Evolutionary conservation across 1,140 invertebrate genomes (phyloP), one percentile per base, ranked within the genome.

Genomic region (Lordiphosa collinella): DNA sequence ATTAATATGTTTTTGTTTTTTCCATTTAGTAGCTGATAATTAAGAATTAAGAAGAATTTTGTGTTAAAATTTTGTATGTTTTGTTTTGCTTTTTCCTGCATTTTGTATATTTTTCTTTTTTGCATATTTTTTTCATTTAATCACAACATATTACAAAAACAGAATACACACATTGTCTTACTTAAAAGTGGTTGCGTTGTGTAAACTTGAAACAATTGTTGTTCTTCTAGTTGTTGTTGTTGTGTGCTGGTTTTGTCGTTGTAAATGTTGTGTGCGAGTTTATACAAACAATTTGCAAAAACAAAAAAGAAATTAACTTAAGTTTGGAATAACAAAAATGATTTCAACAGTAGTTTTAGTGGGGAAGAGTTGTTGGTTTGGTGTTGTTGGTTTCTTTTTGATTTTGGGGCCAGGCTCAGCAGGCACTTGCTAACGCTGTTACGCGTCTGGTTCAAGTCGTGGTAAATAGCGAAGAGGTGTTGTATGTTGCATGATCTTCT

Each of bases 131-230:
- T 80, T 56, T 4, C 18, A 22, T 22, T 22, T 22, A 54, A 58
- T 72, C 62, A 47, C 53, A 76, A 82, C 78, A 76, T 41, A 70
- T 52, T 76, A 84, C 66, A 84, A 76, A 72, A 69, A 84, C 66
- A 84, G 67, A 72, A 54, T 58, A 84, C 58, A 76, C 58, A 72
- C 51, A 46, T 61, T 58, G 52, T 65, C 60, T 65, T 69, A 80
- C 75, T 68, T 51, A 55, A 76, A 68, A 57, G 53, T 57, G 40
- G 11, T 9, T 34, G 31, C 56, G 64, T 66, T 43, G 66, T 69
- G 57, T 71, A 53, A 66, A 64, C 68, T 60, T 58, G 53, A 65
- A 67, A 67, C 63, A 80, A 66, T 44, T 53, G 18, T 53, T 38
- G 12, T 34, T 53, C 47, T 38, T 51, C 14, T 38, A 48, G 34